phyloP scores from a whole-genome alignment of 2,113 vertebrate genomes.

The Corydoras maculifer region DNA sequence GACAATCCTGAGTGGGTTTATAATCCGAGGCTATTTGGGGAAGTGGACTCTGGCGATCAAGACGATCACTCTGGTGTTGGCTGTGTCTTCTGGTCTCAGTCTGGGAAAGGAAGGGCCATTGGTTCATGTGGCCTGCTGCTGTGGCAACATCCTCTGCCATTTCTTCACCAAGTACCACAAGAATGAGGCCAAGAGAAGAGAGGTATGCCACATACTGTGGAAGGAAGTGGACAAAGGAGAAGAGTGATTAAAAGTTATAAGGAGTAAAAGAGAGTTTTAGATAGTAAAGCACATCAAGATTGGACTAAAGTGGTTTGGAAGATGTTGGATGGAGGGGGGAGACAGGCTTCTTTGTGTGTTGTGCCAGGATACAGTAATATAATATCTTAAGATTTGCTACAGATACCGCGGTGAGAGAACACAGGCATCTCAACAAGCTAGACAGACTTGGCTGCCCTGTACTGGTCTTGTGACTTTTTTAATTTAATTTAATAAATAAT shows the following conservation, averaged over 20 bases:
- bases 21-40: conserved; percentile 93
- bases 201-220: conserved; percentile 61
- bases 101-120: conserved; percentile 94
- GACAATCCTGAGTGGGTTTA: conserved; percentile 95
- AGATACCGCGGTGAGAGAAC: not conserved
- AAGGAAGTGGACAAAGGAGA: not conserved
- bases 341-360: conserved; percentile 27
- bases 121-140: conserved; percentile 96
- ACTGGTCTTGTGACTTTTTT: no score
- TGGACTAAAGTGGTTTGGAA: conserved; percentile 7
- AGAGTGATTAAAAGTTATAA: conserved; percentile 19
- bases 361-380: conserved; percentile 28
- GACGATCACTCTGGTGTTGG: conserved; percentile 89
- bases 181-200: conserved; percentile 92
- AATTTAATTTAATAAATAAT: no score
- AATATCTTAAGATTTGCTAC: conserved; percentile 28
- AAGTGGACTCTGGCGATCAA: conserved; percentile 96
- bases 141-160: conserved; percentile 91
- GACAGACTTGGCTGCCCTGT: not conserved
- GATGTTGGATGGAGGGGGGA: not conserved
- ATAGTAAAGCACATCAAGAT: conserved; percentile 22
- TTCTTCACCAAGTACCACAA: conserved; percentile 94
- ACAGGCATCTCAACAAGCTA: not conserved
- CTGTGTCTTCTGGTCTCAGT: conserved; percentile 93
- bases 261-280: conserved; percentile 11